Evolutionary conservation across 2,888 invertebrate genomes (phyloP).

Genomic region (Slavum lentiscoides): DNA sequence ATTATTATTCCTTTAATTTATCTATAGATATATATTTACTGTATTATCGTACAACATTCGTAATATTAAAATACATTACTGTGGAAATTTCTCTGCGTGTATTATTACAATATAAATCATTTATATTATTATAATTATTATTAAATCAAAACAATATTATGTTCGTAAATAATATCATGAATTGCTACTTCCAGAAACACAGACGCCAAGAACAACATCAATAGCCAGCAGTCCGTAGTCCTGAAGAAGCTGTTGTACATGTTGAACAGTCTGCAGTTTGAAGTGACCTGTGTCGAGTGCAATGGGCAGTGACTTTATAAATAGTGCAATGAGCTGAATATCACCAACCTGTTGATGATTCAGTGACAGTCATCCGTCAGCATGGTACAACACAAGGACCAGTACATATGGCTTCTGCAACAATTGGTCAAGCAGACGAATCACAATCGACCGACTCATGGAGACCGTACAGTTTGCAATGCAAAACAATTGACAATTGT

Average conservation of each 20-base stretch:
- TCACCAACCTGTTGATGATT: background rate
- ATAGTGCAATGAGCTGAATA: background rate
- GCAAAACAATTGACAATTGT: background rate
- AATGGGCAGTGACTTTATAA: slow-evolving; percentile 1
- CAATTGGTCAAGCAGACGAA: slow-evolving; percentile 4
- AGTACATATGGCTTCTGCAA: background rate
- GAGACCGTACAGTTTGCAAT: slow-evolving; percentile 14
- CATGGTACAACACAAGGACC: slow-evolving; percentile 1
- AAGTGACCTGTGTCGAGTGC: slow-evolving; percentile 23
- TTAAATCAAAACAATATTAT: too few relatives aligned
- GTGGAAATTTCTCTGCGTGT: too few relatives aligned
- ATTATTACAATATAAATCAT: too few relatives aligned
- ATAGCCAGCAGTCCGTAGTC: background rate
- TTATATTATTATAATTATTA: too few relatives aligned
- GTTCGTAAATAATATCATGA: too few relatives aligned
- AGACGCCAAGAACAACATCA: background rate
- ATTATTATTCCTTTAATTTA: too few relatives aligned
- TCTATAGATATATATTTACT: too few relatives aligned
- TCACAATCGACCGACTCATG: slow-evolving; percentile 17
- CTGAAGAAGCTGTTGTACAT: slow-evolving; percentile 30
- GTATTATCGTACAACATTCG: too few relatives aligned
- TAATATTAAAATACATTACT: too few relatives aligned
- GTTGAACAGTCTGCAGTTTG: slow-evolving; percentile 30
- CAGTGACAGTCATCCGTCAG: slow-evolving; percentile 11
- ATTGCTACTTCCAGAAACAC: too few relatives aligned